These are phyloP conservation scores for Novumbra hubbsi DNA, from an alignment of 2,797 vertebrate genomes.

Conservation along the genomic window DNA sequence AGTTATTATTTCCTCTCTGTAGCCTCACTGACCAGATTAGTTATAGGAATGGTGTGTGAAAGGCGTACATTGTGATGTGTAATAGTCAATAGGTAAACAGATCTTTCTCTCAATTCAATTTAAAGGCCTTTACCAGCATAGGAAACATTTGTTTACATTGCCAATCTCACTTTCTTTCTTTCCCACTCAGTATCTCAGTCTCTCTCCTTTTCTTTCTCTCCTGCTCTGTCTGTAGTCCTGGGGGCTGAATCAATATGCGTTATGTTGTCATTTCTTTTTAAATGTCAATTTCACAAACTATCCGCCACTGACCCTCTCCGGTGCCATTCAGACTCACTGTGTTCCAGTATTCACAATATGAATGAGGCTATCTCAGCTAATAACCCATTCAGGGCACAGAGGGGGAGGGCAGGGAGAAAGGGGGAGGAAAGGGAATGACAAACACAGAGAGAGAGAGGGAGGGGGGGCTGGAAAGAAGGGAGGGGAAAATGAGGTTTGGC, in stretches of 20 bases:
- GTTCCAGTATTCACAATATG: constrained; percentile 15
- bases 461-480: neutral
- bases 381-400: constrained; percentile 17
- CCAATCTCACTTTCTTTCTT: neutral
- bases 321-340: constrained; percentile 7
- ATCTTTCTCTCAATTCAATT: constrained; percentile 1
- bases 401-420: constrained; percentile 19
- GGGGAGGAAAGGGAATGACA: constrained; percentile 17
- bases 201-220: neutral
- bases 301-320: constrained; percentile 16
- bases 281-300: constrained; percentile 27
- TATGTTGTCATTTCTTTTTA: constrained; percentile 23
- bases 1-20: neutral
- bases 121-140: neutral
- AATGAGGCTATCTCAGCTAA: constrained; percentile 12
- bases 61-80: constrained; percentile 13
- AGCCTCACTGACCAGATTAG: neutral
- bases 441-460: neutral
- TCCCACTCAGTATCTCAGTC: neutral
- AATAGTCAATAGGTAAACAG: constrained; percentile 10
- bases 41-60: constrained; percentile 1
- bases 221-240: neutral
- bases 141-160: too few relatives aligned
- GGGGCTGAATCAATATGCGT: constrained; percentile 17
- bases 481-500: neutral